phyloP scores from a whole-genome alignment of 2,113 vertebrate species.

The Thamnaconus septentrionalis region DNA sequence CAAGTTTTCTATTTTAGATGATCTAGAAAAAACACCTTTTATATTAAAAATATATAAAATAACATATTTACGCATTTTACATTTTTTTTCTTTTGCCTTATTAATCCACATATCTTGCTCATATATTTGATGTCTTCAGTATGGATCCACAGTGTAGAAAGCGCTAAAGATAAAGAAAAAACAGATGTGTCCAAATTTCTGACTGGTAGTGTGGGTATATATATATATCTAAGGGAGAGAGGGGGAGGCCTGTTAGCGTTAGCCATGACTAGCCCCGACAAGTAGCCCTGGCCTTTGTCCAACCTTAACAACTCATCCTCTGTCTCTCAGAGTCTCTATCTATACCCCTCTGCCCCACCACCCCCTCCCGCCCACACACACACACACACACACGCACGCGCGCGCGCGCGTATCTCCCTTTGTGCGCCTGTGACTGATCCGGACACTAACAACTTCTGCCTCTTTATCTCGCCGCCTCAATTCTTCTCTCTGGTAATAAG shows the following conservation, averaged over 20 bases:
- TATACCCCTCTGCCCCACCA: slow-evolving; percentile 5
- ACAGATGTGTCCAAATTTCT: no score
- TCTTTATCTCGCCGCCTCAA: slow-evolving; percentile 42
- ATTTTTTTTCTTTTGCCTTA: no score
- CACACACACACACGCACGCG: no score
- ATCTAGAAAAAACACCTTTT: no score
- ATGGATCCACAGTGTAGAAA: no score
- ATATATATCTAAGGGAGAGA: background rate
- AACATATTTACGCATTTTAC: no score
- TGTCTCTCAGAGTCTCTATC: slow-evolving; percentile 8
- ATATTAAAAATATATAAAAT: no score
- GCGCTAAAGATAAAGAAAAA: no score
- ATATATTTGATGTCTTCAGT: no score
- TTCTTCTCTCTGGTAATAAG: slow-evolving; percentile 49
- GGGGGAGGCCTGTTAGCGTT: slow-evolving; percentile 30
- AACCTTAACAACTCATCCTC: slow-evolving; percentile 48
- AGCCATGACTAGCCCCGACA: slow-evolving; percentile 30
- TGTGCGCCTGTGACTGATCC: slow-evolving; percentile 37
- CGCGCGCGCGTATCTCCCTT: slow-evolving; percentile 8
- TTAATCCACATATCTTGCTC: no score
- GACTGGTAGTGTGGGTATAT: no score
- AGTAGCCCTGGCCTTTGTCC: slow-evolving; percentile 44
- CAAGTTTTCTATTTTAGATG: no score
- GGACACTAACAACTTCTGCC: slow-evolving; percentile 53
- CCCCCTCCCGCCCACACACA: background rate